Base-by-base conservation (phyloP, 2,888 invertebrate genomes). In the Rhabditoides inermis region DNA sequence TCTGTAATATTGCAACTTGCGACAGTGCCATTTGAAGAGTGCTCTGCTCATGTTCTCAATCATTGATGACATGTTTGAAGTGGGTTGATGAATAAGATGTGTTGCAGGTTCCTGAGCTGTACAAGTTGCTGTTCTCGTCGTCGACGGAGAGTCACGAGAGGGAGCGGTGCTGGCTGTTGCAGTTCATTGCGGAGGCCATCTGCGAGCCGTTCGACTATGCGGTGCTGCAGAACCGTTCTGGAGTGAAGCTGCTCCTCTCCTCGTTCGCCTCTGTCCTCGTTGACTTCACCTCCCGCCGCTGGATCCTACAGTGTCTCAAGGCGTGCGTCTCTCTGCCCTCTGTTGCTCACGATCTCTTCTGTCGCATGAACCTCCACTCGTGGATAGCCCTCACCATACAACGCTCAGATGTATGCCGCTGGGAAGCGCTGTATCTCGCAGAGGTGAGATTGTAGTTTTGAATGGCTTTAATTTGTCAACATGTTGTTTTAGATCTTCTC, bases 111-210 rank as follows among this genome's bases (percentile, higher is more conserved):
- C 91, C 91, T 0, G 90, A 91, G 76, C 85, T 90, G 72, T 84
- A 88, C 56, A 85, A 86, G 48, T 83, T 90, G 35, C 85, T 90
- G 73, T 86, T 88, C 74, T 88, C 87, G 58, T 82, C 85, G 10
- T 86, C 87, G 51, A 81, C 87, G 18, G 74, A 78, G 70, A 76
- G 78, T 76, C 76, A 73, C 61, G 81, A 82, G 22, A 82, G 83
- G 0, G 85, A 88, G 68, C 81, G 87, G 41, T 79, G 81, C 26
- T 92, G 90, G 84, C 85, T 90, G 32, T 79, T 91, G 10, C 83
- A 85, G 65, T 78, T 88, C 7, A 81, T 91, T 30, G 79, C 82
- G 18, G 85, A 88, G 66, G 89, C 90, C 1, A 81, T 88, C 36
- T 84, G 85, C 71, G 84, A 85, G 0, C 83, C 85, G 67, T 80